Base-by-base conservation (phyloP, 1,140 invertebrate species). In the Papilio glaucus region DNA sequence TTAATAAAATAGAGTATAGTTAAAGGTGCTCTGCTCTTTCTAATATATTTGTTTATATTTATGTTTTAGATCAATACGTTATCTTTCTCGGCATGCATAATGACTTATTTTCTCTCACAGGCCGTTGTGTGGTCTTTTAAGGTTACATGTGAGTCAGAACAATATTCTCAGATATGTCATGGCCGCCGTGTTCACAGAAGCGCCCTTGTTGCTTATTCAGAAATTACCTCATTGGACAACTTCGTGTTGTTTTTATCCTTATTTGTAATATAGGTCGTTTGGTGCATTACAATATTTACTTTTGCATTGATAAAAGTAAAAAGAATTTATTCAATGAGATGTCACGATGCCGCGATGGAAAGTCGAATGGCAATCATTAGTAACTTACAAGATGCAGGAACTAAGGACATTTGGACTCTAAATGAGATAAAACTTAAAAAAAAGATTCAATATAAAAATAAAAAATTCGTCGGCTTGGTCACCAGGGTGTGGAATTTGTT, bases 121-220 rank as follows among this genome's bases (percentile, higher is more conserved):
- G 12, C 18, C 33, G 15, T 65, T 57, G 61, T 60, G 18, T 60
- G 57, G 57, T 62, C 61, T 62, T 62, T 38, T 65, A 65, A 65
- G 62, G 62, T 65, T 37, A 39, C n/a, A n/a, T 62, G 41, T 69
- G 67, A 69, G 67, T 69, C 41, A 69, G 67, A 69, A 15, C 29
- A 49, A 69, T 69, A 49, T 69, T 53, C 26, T 29, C 67, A 69
- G 41, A 69, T 69, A 69, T 69, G 67, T 69, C 67, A 69, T 24
- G 41, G 67, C 26, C 42, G 67, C 13, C 67, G 42, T 49, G 67
- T 69, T 65, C 62, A 39, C 62, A 39, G 33, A 38, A 33, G 42
- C 60, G 60, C 67, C 67, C 67, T 69, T 49, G 67, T 69, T 69
- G 7, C 26, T 69, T 69, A 69, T 69, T 53, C 41, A 69, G 67